Evolutionary conservation across 2,113 vertebrate genomes (phyloP).

Genomic region (Heterocephalus glaber): DNA sequence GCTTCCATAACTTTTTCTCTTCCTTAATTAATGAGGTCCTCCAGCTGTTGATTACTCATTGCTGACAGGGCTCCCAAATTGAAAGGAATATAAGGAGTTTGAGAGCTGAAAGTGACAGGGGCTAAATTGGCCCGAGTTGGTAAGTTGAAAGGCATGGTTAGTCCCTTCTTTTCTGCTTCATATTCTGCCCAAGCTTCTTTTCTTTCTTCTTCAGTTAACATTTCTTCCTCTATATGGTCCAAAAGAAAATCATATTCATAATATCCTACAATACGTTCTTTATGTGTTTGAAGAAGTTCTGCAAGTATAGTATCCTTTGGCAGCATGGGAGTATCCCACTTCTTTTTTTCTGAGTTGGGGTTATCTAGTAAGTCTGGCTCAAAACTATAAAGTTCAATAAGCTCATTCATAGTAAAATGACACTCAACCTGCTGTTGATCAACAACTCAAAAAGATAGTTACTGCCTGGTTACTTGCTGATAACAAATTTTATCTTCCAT

Average conservation of each 20-base stretch:
- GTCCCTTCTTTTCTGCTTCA: constrained; percentile 98
- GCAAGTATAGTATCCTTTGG: constrained; percentile 97
- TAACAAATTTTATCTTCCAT: too few species aligned
- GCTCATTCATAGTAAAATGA: too few species aligned
- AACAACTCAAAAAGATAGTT: too few species aligned
- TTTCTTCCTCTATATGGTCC: constrained; percentile 99
- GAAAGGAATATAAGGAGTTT: constrained; percentile 92
- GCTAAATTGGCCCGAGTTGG: constrained; percentile 85
- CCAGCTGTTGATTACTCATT: constrained; percentile 97
- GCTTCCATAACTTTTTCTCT: too few species aligned
- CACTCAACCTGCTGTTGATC: too few species aligned
- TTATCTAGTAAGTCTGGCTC: too few species aligned
- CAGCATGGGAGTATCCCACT: too few species aligned
- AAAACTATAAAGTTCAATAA: too few species aligned
- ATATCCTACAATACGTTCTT: constrained; percentile 95
- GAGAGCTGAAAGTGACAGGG: constrained; percentile 86
- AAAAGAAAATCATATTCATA: constrained; percentile 98
- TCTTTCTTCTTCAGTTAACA: constrained; percentile 96
- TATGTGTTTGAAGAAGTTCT: constrained; percentile 95
- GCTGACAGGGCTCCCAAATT: constrained; percentile 95
- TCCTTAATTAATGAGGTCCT: too few species aligned
- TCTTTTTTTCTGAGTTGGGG: too few species aligned
- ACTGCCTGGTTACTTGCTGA: too few species aligned
- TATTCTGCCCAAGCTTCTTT: constrained; percentile 99
- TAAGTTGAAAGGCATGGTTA: constrained; percentile 94